Evolutionary conservation across 2,797 vertebrate genomes (phyloP).

Genomic region (Premnoplex brunnescens): DNA sequence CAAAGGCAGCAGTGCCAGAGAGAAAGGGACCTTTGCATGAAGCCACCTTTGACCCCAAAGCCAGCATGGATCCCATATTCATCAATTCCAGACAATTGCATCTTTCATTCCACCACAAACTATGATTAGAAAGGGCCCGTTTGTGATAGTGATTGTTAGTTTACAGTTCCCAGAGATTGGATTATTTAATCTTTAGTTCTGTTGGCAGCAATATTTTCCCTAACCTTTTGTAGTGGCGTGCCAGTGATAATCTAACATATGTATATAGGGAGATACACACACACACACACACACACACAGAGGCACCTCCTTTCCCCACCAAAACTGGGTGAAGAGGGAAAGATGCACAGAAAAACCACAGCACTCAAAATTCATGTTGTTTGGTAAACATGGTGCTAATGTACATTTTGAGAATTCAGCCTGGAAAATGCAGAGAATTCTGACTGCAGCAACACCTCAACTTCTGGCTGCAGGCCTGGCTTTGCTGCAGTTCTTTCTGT

Average conservation of each 20-base stretch:
- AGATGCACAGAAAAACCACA: neutral
- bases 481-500: neutral
- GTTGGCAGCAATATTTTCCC: slow-evolving; percentile 69
- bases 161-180: slow-evolving; percentile 74
- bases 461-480: neutral
- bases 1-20: slow-evolving; percentile 84
- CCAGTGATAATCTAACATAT: slow-evolving; percentile 57
- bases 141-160: slow-evolving; percentile 73
- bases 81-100: slow-evolving; percentile 91
- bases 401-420: neutral
- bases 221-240: slow-evolving; percentile 52
- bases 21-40: slow-evolving; percentile 84
- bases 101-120: slow-evolving; percentile 88
- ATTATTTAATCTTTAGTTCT: slow-evolving; percentile 71
- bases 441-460: neutral
- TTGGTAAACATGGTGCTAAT: neutral
- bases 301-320: neutral
- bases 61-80: slow-evolving; percentile 89
- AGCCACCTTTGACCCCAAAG: slow-evolving; percentile 81
- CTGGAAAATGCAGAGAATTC: neutral
- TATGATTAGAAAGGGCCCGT: slow-evolving; percentile 77
- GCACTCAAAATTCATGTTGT: neutral
- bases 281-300: neutral
- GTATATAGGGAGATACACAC: slow-evolving; percentile 18
- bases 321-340: neutral